Base-by-base conservation (phyloP, 2,888 invertebrate species). In the Cryptops parisi region DNA sequence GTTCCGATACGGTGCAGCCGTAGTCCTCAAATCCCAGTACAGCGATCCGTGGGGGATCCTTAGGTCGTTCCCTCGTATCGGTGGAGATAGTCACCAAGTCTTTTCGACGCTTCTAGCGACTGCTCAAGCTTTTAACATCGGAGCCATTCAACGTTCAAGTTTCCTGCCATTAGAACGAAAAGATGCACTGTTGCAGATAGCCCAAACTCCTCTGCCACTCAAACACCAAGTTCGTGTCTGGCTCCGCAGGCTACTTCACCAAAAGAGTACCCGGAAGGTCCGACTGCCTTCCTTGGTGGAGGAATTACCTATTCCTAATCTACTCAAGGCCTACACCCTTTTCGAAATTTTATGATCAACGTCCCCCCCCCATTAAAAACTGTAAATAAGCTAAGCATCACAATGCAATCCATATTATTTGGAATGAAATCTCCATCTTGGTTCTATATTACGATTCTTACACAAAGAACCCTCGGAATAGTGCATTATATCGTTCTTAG, bases 1-100 rank as follows among this genome's bases (percentile, higher is more conserved):
- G 57, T 72, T 90, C 3, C 76, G 78, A 64, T 78, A 85, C 62
- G 89, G 89, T 0, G 84, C 88, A 3, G 76, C 80, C 67, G 81
- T 84, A 0, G 80, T 84, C 19, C 81, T 85, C 75, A 84, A 84
- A 68, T 84, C 84, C 6, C 86, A 86, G 61, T 84, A 82, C 65
- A 77, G 85, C 54, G 84, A 88, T 64, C 85, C 86, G 0, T 82
- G 83, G 64, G 87, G 88, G 33, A 79, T 88, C 53, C 72, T 89
- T 3, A 86, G 85, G 65, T 82, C 80, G 25, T 74, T 87, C 12
- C 81, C 82, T 60, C 80, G 83, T 65, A 67, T 75, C n/a, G 67
- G 71, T 2, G 65, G 70, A 21, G 70, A 72, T 53, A 71, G 70
- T 1, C 66, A 69, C 21, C 63, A 82, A 52, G 77, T 82, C 65